A percentile compares a stretch with the other conserved stretches of the same genome.
Evolutionary conservation across 2,888 invertebrate genomes (phyloP).

Genomic region (Xanthia icteritia): DNA sequence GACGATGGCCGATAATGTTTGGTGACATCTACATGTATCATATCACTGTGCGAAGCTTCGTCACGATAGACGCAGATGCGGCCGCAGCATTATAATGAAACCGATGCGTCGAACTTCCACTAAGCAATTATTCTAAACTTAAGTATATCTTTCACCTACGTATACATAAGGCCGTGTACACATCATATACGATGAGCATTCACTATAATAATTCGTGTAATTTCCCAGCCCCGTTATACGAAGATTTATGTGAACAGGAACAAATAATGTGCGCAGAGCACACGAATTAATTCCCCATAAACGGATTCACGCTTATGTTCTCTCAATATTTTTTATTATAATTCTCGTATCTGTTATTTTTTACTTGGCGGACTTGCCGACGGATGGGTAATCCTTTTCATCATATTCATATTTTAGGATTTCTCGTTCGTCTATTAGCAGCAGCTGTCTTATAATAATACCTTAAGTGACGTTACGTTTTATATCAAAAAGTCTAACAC

Average conservation of each 20-base stretch:
- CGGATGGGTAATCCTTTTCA: conserved; percentile 24
- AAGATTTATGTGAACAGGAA: conserved; percentile 65
- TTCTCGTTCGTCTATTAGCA: conserved; percentile 9
- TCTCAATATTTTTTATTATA: conserved; percentile 59
- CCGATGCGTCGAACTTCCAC: background rate
- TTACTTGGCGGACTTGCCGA: conserved; percentile 10
- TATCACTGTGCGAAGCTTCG: too few relatives aligned
- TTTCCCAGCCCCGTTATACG: conserved; percentile 48
- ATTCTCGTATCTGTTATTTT: conserved; percentile 50
- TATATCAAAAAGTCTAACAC: background rate
- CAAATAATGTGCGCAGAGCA: conserved; percentile 62
- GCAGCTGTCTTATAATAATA: conserved; percentile 21
- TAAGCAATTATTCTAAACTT: background rate
- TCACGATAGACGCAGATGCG: too few relatives aligned
- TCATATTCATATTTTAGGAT: conserved; percentile 15
- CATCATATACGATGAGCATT: conserved; percentile 27
- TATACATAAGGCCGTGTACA: background rate
- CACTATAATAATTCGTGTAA: conserved; percentile 54
- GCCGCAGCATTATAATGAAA: too few relatives aligned
- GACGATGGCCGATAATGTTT: too few relatives aligned
- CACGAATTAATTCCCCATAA: conserved; percentile 63
- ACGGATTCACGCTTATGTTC: conserved; percentile 64
- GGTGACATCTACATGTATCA: too few relatives aligned
- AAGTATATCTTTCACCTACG: background rate
- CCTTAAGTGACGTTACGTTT: background rate